Conservation (phyloP, 2,888 invertebrate genomes). For the Catocala sponsa region DNA sequence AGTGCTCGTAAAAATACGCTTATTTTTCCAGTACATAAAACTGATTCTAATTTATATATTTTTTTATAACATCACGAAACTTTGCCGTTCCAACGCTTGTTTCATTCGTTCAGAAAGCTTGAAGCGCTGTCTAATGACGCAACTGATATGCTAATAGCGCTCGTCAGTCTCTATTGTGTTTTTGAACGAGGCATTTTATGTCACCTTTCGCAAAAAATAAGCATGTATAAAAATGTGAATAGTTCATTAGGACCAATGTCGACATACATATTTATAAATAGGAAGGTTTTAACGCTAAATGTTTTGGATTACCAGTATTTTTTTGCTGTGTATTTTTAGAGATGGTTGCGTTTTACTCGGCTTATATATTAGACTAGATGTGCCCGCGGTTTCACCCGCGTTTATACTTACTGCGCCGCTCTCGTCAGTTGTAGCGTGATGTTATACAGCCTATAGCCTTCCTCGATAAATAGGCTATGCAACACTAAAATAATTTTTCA, state of each 20-base stretch:
- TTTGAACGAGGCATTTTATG: slow-evolving; percentile 51
- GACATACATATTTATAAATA: slow-evolving; percentile 20
- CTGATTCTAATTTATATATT: slow-evolving; percentile 32
- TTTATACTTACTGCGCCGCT: too few relatives aligned
- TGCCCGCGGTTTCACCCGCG: too few relatives aligned
- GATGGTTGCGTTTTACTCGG: too few relatives aligned
- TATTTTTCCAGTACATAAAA: background rate
- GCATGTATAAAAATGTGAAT: slow-evolving; percentile 58
- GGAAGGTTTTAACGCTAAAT: slow-evolving; percentile 13
- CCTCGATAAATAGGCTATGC: too few relatives aligned
- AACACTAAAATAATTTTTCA: too few relatives aligned
- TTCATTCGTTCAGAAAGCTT: slow-evolving; percentile 53
- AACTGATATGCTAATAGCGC: slow-evolving; percentile 73
- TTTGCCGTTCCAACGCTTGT: slow-evolving; percentile 48
- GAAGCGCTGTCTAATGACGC: slow-evolving; percentile 61
- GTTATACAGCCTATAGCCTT: too few relatives aligned
- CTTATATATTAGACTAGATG: too few relatives aligned
- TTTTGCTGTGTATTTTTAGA: background rate
- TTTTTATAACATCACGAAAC: slow-evolving; percentile 38
- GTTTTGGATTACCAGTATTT: slow-evolving; percentile 2
- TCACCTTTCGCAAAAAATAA: slow-evolving; percentile 57
- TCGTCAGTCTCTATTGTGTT: slow-evolving; percentile 76
- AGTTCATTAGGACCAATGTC: slow-evolving; percentile 58
- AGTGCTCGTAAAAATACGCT: background rate
- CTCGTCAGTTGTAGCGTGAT: too few relatives aligned